Base-by-base conservation (phyloP, 1,140 invertebrate species). In the Meloidogyne floridensis region DNA sequence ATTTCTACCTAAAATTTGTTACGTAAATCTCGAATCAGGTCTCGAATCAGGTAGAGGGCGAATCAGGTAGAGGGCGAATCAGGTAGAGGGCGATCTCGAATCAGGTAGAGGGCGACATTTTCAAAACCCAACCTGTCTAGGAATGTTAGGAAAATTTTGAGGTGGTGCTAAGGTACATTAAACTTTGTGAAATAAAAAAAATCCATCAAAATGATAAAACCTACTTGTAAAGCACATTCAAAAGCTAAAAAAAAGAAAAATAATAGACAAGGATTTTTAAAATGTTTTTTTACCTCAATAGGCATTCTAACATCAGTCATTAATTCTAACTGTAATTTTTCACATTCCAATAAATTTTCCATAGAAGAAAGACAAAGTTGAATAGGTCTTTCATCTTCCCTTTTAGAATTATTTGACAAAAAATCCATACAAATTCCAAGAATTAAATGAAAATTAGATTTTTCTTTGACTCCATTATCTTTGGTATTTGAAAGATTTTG, bases 381-480 rank as follows among this genome's bases (percentile, higher is more conserved):
- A n/a, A 95, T 77, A 2, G 59, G 43, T 20, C 77, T n/a, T 43
- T 86, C 83, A 18, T 71, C 77, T n/a, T 74, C 54, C 1, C 51
- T 15, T 69, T 96, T 94, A 47, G 94, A 92, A 78, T 94, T 94
- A 87, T 94, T 95, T 90, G 96, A 98, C 59, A 98, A 90, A 7
- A 96, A 95, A 91, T 98, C 96, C 93, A 98, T 95, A 88, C 95
- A 97, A 85, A 98, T 96, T 87, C 95, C 96, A 90, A 98, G 94
- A 42, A 98, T 92, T 82, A 98, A 92, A 92, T 96, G 94, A 88
- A 65, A 98, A 96, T 88, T 93, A 93, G 87, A 94, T 1, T 6
- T 47, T 47, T 47, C 93, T 15, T 91, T 91, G 84, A 90, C 88
- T 43, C 87, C 75, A 56, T 89, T 84, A 75, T 53, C 3, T 47